Conservation (phyloP, 1,140 invertebrate species). For the Pararge aegeria region DNA sequence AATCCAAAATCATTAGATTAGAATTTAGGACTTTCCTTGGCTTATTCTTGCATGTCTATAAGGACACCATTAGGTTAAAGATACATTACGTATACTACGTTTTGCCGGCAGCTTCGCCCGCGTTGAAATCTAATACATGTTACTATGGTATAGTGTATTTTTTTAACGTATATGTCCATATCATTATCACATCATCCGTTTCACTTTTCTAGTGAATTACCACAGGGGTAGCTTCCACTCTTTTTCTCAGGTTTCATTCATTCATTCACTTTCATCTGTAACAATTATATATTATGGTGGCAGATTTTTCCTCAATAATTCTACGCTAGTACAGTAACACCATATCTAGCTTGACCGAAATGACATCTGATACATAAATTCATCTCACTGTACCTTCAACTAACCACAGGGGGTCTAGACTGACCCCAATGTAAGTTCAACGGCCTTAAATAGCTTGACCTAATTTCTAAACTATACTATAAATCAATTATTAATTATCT, state of each 20-base stretch:
- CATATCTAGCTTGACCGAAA: conserved; percentile 2
- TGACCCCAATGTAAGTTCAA: conserved; percentile 33
- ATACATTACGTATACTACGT: neutral
- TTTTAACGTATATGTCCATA: too few relatives aligned
- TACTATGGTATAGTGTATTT: too few relatives aligned
- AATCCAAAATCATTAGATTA: too few relatives aligned
- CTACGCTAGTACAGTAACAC: neutral
- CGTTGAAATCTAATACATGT: conserved; percentile 19
- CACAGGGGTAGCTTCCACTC: too few relatives aligned
- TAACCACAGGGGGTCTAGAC: conserved; percentile 31
- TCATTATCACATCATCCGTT: too few relatives aligned
- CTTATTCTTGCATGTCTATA: too few relatives aligned
- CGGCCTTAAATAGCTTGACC: conserved; percentile 39
- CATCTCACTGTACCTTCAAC: conserved; percentile 26
- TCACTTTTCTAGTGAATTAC: too few relatives aligned
- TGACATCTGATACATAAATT: conserved; percentile 27
- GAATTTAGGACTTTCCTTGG: too few relatives aligned
- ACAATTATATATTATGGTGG: too few relatives aligned
- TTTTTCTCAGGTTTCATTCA: too few relatives aligned
- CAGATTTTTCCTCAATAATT: too few relatives aligned
- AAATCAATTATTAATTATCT: conserved; percentile 44
- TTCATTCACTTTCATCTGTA: too few relatives aligned
- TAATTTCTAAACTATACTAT: conserved; percentile 31
- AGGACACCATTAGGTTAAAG: neutral
- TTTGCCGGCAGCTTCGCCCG: conserved; percentile 5